Evolutionary conservation across 2,888 invertebrate species (phyloP).

Genomic region (Drosophila recens): DNA sequence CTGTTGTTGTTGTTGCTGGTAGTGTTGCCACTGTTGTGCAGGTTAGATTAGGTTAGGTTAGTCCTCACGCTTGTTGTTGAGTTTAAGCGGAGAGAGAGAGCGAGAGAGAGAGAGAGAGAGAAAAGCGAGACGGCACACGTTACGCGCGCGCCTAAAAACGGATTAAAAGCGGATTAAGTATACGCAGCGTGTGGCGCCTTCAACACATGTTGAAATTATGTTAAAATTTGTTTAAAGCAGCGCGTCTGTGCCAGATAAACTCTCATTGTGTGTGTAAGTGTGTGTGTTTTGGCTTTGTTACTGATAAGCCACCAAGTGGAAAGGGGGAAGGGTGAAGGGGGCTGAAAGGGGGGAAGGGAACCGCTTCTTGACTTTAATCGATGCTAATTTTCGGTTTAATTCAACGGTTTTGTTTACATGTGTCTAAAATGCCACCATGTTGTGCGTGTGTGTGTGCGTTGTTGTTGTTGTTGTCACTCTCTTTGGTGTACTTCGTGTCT

Average conservation of each 20-base stretch:
- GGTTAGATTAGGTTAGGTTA: conserved; percentile 63
- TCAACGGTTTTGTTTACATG: conserved; percentile 80
- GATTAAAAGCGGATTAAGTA: conserved; percentile 75
- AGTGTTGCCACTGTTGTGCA: conserved; percentile 42
- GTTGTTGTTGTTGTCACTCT: conserved; percentile 17
- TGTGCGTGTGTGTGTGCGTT: conserved; percentile 19
- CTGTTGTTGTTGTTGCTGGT: conserved; percentile 16
- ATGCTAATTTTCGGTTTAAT: conserved; percentile 80
- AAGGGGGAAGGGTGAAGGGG: conserved; percentile 9
- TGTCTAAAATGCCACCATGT: conserved; percentile 67
- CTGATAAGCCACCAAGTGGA: conserved; percentile 63
- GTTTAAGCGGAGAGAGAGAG: conserved; percentile 56
- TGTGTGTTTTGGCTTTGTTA: conserved; percentile 55
- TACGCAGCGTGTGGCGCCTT: conserved; percentile 75
- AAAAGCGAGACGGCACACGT: conserved; percentile 36
- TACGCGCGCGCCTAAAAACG: conserved; percentile 70
- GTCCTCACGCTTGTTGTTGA: conserved; percentile 69
- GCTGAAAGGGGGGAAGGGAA: conserved; percentile 12
- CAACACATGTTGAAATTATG: conserved; percentile 80
- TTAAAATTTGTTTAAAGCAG: conserved; percentile 76
- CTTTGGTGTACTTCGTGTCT: conserved; percentile 14
- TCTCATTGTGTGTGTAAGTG: conserved; percentile 15
- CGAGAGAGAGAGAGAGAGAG: too few species aligned
- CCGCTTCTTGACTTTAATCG: conserved; percentile 78
- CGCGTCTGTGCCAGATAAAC: conserved; percentile 35